A percentile compares a stretch with the other conserved stretches of the same genome.
Evolutionary conservation across 2,113 vertebrate genomes (phyloP).

Genomic region (Phoxinus phoxinus): DNA sequence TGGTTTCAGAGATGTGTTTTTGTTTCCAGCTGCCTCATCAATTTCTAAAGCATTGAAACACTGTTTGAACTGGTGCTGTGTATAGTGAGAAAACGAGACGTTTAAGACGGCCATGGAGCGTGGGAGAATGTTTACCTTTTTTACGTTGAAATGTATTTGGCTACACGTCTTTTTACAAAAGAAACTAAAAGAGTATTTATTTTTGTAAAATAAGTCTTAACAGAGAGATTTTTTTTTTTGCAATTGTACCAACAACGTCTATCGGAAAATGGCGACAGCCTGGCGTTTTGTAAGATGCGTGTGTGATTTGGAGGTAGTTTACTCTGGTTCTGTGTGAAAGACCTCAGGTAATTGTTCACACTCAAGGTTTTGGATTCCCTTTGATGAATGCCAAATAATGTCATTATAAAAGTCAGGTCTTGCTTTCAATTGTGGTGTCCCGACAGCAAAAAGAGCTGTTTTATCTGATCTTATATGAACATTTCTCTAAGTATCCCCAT

Average conservation of each 20-base stretch:
- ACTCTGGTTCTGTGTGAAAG: constrained; percentile 38
- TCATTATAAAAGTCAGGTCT: constrained; percentile 2
- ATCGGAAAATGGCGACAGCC: not conserved
- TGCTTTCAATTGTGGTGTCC: constrained; percentile 8
- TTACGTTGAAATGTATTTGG: constrained; percentile 40
- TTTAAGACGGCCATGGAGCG: constrained; percentile 1
- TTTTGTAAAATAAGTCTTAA: constrained; percentile 52
- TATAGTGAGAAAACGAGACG: not conserved
- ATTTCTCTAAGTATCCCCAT: not conserved
- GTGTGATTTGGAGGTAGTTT: constrained; percentile 25
- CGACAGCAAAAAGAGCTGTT: not conserved
- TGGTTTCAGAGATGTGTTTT: not conserved
- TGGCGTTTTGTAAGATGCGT: not conserved
- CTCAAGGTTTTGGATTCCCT: constrained; percentile 44
- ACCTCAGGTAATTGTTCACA: constrained; percentile 51
- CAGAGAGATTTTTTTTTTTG: constrained; percentile 28
- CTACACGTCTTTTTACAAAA: constrained; percentile 51
- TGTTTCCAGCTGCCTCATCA: constrained; percentile 32
- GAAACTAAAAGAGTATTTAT: constrained; percentile 56
- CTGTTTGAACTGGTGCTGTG: constrained; percentile 49
- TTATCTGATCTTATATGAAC: not conserved
- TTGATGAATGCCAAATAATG: constrained; percentile 49
- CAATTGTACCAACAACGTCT: constrained; percentile 23
- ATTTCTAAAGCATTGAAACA: constrained; percentile 2
- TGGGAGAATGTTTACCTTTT: not conserved